phyloP scores from a whole-genome alignment of 2,113 vertebrate genomes.

The Gracilinanus agilis region DNA sequence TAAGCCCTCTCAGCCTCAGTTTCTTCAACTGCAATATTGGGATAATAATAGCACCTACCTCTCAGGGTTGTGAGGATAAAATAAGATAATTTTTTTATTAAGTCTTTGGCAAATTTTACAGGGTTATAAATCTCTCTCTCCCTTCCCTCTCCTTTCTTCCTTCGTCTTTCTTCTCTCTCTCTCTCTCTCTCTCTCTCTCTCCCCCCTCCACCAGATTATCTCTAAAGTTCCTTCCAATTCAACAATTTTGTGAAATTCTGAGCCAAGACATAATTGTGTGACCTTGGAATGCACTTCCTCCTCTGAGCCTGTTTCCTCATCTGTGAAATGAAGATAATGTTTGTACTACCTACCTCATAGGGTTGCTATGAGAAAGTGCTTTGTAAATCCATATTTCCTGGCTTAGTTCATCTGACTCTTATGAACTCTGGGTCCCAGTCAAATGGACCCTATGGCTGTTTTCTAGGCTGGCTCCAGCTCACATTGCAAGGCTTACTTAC shows the following conservation, averaged over 20 bases:
- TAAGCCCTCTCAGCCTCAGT: neutral
- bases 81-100: neutral
- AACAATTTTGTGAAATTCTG: neutral
- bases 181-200: neutral
- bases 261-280: neutral
- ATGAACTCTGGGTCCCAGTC: neutral
- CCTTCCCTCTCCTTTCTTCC: too few relatives aligned
- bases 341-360: neutral
- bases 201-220: neutral
- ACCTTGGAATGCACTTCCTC: conserved; percentile 7
- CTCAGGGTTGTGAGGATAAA: neutral
- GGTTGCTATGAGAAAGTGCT: conserved; percentile 1
- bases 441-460: neutral
- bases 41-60: neutral
- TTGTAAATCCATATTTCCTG: neutral
- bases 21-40: neutral
- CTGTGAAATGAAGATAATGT: neutral
- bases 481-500: neutral
- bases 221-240: neutral
- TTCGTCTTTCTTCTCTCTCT: neutral
- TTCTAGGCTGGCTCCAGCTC: neutral
- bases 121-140: neutral
- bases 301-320: neutral
- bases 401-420: neutral
- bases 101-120: neutral